Conservation (phyloP, 2,888 invertebrate genomes). For the Rhaphigaster nebulosa region DNA sequence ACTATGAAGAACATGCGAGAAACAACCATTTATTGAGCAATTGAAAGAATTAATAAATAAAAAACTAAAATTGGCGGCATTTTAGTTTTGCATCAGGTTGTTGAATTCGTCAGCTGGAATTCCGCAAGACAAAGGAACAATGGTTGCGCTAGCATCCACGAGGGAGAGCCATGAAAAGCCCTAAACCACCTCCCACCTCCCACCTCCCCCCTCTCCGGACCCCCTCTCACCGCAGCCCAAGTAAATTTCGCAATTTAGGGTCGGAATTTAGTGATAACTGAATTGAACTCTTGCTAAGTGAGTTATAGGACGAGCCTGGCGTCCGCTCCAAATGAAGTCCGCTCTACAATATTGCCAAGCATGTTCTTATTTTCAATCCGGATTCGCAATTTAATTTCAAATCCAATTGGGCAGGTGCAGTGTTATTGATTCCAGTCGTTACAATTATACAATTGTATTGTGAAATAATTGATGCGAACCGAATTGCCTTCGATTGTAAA, state of each 20-base stretch:
- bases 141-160: background rate
- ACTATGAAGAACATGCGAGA: too few species aligned
- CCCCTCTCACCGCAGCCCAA: background rate
- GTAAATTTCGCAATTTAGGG: slow-evolving; percentile 43
- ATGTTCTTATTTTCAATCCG: background rate
- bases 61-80: background rate
- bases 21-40: background rate
- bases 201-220: background rate
- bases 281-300: background rate
- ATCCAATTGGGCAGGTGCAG: background rate
- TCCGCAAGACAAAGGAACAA: background rate
- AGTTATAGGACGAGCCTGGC: background rate
- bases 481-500: background rate
- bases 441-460: background rate
- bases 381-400: background rate
- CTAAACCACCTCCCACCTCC: background rate
- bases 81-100: background rate
- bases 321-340: background rate
- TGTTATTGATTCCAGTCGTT: background rate
- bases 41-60: background rate
- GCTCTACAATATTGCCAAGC: background rate
- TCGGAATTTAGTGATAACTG: slow-evolving; percentile 37
- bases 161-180: too few species aligned
- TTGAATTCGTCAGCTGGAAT: background rate
- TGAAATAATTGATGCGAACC: background rate